These are phyloP conservation scores for Heteropelma amictum DNA, from an alignment of 2,888 invertebrate genomes.

Conservation along the genomic window DNA sequence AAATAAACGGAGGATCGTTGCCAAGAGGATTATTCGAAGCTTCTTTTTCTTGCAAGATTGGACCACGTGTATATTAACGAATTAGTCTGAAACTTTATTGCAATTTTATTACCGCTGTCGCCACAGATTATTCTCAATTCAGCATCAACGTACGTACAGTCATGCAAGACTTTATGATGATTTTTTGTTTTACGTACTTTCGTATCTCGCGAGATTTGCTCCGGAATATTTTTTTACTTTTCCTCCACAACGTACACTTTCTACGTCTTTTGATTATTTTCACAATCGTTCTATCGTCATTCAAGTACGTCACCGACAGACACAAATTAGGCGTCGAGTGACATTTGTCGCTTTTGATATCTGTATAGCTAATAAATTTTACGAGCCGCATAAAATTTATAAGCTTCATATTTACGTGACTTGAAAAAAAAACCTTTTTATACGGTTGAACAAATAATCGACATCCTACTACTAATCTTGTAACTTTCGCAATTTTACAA, in stretches of 20 bases:
- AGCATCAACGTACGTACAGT: too few relatives aligned
- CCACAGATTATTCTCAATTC: not conserved
- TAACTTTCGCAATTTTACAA: too few relatives aligned
- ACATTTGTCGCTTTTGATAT: too few relatives aligned
- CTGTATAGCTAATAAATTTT: too few relatives aligned
- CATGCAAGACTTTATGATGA: slow-evolving; percentile 22
- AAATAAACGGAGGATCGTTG: not conserved
- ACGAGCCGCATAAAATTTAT: too few relatives aligned
- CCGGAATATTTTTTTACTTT: not conserved
- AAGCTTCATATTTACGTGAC: too few relatives aligned
- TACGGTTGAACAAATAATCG: too few relatives aligned
- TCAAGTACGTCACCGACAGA: too few relatives aligned
- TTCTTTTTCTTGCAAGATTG: slow-evolving; percentile 22
- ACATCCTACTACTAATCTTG: too few relatives aligned
- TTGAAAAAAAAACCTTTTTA: too few relatives aligned
- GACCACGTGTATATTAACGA: slow-evolving; percentile 32
- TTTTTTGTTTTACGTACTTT: slow-evolving; percentile 20
- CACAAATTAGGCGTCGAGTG: too few relatives aligned
- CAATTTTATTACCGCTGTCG: slow-evolving; percentile 33
- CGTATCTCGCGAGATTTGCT: not conserved
- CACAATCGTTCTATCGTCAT: not conserved
- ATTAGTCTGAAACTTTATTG: slow-evolving; percentile 26
- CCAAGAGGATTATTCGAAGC: not conserved
- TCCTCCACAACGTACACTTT: not conserved
- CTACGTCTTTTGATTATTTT: not conserved